These are phyloP conservation scores for Anoplolepis gracilipes DNA, from an alignment of 1,140 invertebrate species.

Conservation along the genomic window DNA sequence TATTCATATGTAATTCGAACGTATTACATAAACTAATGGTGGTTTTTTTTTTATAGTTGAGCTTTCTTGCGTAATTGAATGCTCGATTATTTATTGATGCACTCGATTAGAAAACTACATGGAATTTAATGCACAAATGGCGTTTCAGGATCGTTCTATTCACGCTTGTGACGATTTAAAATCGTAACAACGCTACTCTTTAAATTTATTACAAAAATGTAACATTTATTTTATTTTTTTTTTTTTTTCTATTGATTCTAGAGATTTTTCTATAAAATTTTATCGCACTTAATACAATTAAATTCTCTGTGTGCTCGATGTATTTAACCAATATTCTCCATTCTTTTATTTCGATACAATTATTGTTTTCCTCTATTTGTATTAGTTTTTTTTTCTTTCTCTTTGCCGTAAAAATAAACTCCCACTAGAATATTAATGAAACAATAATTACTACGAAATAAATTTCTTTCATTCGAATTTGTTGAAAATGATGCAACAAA, in stretches of 20 bases:
- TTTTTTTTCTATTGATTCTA: neutral
- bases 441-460: constrained; percentile 1
- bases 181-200: neutral
- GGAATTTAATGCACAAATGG: neutral
- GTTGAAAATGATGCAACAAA: neutral
- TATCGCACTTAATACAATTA: neutral
- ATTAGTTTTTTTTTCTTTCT: neutral
- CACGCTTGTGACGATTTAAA: neutral
- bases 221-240: neutral
- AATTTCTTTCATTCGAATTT: neutral
- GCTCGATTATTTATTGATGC: neutral
- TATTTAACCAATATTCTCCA: neutral
- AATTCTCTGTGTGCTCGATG: neutral
- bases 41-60: neutral
- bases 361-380: neutral
- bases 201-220: neutral
- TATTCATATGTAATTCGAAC: neutral
- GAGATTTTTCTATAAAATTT: neutral
- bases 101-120: neutral
- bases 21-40: neutral
- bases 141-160: neutral
- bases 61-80: neutral
- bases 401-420: neutral
- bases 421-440: neutral
- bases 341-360: neutral